Conservation (phyloP, 2,888 invertebrate genomes). For the Diaperis boleti region DNA sequence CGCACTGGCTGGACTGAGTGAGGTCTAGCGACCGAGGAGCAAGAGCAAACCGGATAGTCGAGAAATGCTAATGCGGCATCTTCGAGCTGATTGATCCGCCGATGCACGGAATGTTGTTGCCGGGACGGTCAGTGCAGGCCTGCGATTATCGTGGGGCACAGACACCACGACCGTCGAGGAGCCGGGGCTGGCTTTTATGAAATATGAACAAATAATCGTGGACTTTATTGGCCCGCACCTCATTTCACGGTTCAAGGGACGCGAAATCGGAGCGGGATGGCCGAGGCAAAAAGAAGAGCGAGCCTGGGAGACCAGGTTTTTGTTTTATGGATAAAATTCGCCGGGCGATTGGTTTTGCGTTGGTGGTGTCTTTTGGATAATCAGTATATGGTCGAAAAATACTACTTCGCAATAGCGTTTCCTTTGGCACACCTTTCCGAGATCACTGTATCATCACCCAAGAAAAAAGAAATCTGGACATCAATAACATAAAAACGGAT, state of each 20-base stretch:
- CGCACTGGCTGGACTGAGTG: no score
- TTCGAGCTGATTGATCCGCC: constrained; percentile 43
- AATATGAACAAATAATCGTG: constrained; percentile 27
- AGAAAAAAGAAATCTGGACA: no score
- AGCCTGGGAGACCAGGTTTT: not conserved
- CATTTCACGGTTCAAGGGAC: constrained; percentile 18
- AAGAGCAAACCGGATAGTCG: constrained; percentile 42
- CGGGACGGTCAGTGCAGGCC: constrained; percentile 30
- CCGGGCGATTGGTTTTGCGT: not conserved
- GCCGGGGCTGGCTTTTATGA: constrained; percentile 13
- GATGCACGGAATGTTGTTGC: constrained; percentile 42
- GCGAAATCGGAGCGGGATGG: constrained; percentile 1
- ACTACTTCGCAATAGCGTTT: no score
- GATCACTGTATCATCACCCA: no score
- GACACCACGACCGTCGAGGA: constrained; percentile 31
- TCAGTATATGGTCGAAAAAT: no score
- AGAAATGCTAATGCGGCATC: constrained; percentile 45
- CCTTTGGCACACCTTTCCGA: no score
- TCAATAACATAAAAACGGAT: no score
- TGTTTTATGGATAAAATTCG: not conserved
- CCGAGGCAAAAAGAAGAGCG: not conserved
- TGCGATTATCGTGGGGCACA: constrained; percentile 30
- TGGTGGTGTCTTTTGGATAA: no score
- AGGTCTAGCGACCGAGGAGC: constrained; percentile 33
- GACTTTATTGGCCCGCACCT: constrained; percentile 12